A percentile compares a stretch with the other conserved stretches of the same genome.
Evolutionary conservation across 2,888 invertebrate genomes (phyloP).

Genomic region (Pogonocherus hispidulus): DNA sequence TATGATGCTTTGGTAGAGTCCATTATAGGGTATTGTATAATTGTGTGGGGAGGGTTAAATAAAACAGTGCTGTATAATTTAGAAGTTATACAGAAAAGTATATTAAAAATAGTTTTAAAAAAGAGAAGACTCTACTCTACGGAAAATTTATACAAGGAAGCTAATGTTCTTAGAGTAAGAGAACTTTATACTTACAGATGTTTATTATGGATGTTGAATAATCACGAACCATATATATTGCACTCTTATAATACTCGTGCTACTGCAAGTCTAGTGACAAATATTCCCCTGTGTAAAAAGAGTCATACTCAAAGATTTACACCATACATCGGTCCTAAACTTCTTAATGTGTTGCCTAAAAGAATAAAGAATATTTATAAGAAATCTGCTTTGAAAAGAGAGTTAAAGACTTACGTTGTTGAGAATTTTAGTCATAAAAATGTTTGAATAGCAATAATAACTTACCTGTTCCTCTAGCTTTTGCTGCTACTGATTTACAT

Average conservation of each 20-base stretch:
- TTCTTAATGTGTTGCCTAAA: background rate
- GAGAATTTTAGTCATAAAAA: no score
- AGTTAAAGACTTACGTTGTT: no score
- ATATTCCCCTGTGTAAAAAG: background rate
- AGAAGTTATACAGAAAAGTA: background rate
- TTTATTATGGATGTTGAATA: background rate
- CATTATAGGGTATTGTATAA: conserved; percentile 3
- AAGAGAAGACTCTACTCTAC: background rate
- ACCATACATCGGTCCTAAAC: background rate
- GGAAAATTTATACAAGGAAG: background rate
- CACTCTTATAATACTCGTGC: background rate
- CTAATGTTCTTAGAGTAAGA: background rate
- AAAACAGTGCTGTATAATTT: background rate
- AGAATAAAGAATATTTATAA: background rate
- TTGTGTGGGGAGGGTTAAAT: conserved; percentile 10
- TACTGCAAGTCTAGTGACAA: background rate
- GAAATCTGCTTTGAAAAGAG: no score
- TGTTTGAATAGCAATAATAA: no score
- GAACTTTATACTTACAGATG: background rate
- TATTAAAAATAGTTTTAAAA: background rate
- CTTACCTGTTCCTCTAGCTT: no score
- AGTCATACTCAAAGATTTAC: background rate
- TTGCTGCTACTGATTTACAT: no score
- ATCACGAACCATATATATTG: background rate
- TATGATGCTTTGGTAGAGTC: conserved; percentile 9